Evolutionary conservation across 2,797 vertebrate genomes (phyloP).

Genomic region (Danio jaintianensis): DNA sequence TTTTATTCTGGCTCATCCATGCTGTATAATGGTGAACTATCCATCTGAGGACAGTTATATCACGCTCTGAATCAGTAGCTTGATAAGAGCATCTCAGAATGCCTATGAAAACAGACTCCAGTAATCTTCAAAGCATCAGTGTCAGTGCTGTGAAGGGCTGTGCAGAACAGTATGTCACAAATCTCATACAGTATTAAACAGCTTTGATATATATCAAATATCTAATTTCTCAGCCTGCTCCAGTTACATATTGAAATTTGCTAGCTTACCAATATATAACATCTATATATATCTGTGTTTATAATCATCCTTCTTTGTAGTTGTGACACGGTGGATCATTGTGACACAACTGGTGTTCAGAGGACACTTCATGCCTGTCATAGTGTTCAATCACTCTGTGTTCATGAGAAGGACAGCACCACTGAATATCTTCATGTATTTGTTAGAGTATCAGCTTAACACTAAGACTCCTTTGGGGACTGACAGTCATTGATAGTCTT

Average conservation of each 20-base stretch:
- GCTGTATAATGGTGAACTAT: no score
- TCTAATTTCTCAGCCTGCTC: neutral
- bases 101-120: neutral
- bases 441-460: neutral
- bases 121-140: slow-evolving; percentile 11
- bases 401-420: neutral
- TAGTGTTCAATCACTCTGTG: neutral
- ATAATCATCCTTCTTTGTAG: neutral
- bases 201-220: neutral
- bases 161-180: neutral
- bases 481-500: neutral
- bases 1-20: no score
- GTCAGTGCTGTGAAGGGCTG: neutral
- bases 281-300: slow-evolving; percentile 13
- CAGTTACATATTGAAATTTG: neutral
- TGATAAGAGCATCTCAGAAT: neutral
- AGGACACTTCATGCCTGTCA: neutral
- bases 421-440: neutral
- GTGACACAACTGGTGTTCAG: neutral
- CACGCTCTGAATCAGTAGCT: neutral
- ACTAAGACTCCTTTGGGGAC: neutral
- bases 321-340: neutral
- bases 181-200: slow-evolving; percentile 13
- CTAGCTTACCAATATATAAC: neutral
- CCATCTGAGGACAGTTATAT: neutral